These are phyloP conservation scores for Neostethus bicornis DNA, from an alignment of 2,797 vertebrate species.

Conservation along the genomic window DNA sequence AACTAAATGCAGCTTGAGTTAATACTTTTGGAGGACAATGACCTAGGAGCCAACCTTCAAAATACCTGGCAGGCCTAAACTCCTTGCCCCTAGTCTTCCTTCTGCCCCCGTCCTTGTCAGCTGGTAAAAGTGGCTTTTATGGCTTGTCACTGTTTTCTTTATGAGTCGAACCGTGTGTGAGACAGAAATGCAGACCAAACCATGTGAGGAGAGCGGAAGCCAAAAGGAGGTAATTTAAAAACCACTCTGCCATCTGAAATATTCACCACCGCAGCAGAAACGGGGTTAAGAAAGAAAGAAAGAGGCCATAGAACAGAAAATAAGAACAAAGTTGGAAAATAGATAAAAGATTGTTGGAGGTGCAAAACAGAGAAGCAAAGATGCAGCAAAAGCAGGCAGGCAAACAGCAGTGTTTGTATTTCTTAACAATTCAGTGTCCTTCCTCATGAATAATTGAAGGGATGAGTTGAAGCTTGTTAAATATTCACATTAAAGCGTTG, in stretches of 20 bases:
- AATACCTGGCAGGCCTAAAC: slow-evolving; percentile 33
- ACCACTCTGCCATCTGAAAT: slow-evolving; percentile 80
- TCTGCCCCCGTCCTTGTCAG: slow-evolving; percentile 70
- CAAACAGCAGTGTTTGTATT: slow-evolving; percentile 71
- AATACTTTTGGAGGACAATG: slow-evolving; percentile 11
- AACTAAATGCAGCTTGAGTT: background rate
- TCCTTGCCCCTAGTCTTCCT: slow-evolving; percentile 51
- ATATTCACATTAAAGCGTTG: slow-evolving; percentile 76
- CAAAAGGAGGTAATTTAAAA: slow-evolving; percentile 82
- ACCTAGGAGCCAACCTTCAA: slow-evolving; percentile 31
- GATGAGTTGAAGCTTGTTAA: slow-evolving; percentile 70
- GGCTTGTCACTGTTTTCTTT: slow-evolving; percentile 80
- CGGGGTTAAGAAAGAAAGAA: slow-evolving; percentile 38
- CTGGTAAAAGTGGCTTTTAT: slow-evolving; percentile 81
- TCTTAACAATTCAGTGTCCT: slow-evolving; percentile 76
- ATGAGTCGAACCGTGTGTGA: slow-evolving; percentile 71
- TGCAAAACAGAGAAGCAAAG: slow-evolving; percentile 31
- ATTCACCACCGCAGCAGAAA: slow-evolving; percentile 72
- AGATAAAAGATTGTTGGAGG: slow-evolving; percentile 22
- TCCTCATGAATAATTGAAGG: slow-evolving; percentile 76
- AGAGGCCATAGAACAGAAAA: slow-evolving; percentile 19
- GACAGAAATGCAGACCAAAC: slow-evolving; percentile 77
- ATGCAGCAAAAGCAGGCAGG: slow-evolving; percentile 26
- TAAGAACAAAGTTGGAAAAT: slow-evolving; percentile 32
- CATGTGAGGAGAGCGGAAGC: slow-evolving; percentile 78